phyloP scores from a whole-genome alignment of 2,797 vertebrate genomes.

The Peromyscus aztecus region DNA sequence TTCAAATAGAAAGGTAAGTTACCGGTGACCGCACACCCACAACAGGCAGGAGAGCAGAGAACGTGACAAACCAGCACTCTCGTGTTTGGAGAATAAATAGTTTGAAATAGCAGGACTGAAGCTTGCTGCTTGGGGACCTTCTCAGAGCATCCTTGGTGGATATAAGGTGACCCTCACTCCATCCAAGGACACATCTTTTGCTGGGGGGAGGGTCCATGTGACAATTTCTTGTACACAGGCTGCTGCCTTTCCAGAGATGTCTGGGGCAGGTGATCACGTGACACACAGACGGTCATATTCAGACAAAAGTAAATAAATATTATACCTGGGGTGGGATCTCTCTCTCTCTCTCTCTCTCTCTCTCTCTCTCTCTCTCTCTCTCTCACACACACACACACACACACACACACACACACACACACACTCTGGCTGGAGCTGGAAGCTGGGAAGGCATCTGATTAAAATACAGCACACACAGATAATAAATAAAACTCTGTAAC shows the following conservation, averaged over 20 bases:
- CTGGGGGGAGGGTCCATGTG: not conserved
- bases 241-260: constrained; percentile 80
- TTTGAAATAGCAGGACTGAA: constrained; percentile 85
- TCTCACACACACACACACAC: not conserved
- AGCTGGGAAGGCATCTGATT: constrained; percentile 37
- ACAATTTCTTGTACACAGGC: constrained; percentile 81
- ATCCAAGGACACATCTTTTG: not conserved
- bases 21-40: constrained; percentile 86
- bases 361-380: constrained; percentile 16
- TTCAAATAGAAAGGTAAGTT: constrained; percentile 90
- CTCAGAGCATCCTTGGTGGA: constrained; percentile 79
- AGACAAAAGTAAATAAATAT: constrained; percentile 47
- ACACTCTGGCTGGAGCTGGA: not conserved
- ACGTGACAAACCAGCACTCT: constrained; percentile 78
- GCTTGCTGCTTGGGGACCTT: constrained; percentile 80
- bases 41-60: constrained; percentile 81
- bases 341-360: constrained; percentile 25
- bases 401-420: not conserved
- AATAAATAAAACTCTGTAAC: constrained; percentile 68
- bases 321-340: constrained; percentile 13
- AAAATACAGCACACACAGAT: constrained; percentile 34
- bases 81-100: constrained; percentile 87
- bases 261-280: constrained; percentile 77
- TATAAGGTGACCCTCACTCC: constrained; percentile 46
- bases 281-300: constrained; percentile 67